Evolutionary conservation across 2,888 invertebrate genomes (phyloP).

Genomic region (Mimumesa dahlbomi): DNA sequence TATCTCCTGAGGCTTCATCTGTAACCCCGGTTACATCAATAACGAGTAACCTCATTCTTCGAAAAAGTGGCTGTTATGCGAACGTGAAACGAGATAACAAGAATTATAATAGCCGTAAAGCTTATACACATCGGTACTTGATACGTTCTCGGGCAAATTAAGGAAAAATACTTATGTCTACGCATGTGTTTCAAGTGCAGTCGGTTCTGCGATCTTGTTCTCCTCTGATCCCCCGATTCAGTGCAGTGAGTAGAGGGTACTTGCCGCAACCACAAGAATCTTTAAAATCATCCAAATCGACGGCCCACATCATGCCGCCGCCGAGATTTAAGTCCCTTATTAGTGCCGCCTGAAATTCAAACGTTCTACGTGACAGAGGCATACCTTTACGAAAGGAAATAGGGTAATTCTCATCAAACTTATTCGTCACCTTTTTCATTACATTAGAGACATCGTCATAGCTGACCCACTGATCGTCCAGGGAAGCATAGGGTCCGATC

Average conservation of each 20-base stretch:
- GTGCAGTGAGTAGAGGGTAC: conserved; percentile 88
- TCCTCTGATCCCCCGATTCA: conserved; percentile 81
- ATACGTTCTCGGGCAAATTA: no score
- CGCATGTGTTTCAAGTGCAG: conserved; percentile 39
- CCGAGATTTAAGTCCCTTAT: conserved; percentile 89
- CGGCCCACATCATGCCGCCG: conserved; percentile 95
- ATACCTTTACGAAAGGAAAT: no score
- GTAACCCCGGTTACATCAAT: no score
- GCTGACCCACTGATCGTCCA: conserved; percentile 95
- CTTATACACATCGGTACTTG: no score
- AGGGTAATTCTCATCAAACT: no score
- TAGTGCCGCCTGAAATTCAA: conserved; percentile 85
- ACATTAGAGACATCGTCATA: conserved; percentile 90
- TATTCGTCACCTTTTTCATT: conserved; percentile 84
- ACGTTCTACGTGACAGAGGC: no score
- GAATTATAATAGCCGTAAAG: no score
- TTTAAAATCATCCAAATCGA: conserved; percentile 93
- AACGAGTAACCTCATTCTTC: no score
- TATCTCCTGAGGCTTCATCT: no score
- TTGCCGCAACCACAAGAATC: conserved; percentile 88
- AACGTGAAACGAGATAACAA: no score
- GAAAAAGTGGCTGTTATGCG: no score
- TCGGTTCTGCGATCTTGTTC: conserved; percentile 21
- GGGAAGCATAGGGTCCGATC: conserved; percentile 93
- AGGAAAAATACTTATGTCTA: no score